phyloP scores from a whole-genome alignment of 2,888 invertebrate genomes.

The Eupithecia subumbrata region DNA sequence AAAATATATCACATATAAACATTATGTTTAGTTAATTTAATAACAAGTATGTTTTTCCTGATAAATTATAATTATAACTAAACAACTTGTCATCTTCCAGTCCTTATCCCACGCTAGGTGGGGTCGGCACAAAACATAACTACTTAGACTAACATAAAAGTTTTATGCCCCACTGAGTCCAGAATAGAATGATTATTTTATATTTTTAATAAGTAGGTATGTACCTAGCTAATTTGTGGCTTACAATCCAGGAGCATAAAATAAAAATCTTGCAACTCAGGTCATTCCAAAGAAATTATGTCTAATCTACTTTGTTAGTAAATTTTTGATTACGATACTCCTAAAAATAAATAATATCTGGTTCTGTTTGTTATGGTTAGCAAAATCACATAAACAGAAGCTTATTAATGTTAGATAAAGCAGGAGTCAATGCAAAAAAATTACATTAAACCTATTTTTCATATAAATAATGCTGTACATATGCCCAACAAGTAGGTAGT shows the following conservation, averaged over 20 bases:
- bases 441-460: not conserved
- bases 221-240: not conserved
- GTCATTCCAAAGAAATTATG: not conserved
- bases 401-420: not conserved
- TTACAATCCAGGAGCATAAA: not conserved
- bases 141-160: not conserved
- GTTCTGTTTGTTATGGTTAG: not conserved
- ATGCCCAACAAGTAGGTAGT: conserved; percentile 24
- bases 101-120: no score
- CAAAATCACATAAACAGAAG: not conserved
- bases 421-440: not conserved
- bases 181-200: not conserved
- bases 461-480: not conserved
- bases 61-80: not conserved
- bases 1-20: conserved; percentile 4
- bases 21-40: not conserved
- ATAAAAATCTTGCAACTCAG: not conserved
- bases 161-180: not conserved
- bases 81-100: not conserved
- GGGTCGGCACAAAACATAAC: not conserved
- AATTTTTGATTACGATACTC: not conserved
- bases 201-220: not conserved
- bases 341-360: not conserved
- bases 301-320: not conserved
- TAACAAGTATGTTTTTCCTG: not conserved